Conservation (phyloP, 2,113 vertebrate genomes). For the Barnardius zonarius region DNA sequence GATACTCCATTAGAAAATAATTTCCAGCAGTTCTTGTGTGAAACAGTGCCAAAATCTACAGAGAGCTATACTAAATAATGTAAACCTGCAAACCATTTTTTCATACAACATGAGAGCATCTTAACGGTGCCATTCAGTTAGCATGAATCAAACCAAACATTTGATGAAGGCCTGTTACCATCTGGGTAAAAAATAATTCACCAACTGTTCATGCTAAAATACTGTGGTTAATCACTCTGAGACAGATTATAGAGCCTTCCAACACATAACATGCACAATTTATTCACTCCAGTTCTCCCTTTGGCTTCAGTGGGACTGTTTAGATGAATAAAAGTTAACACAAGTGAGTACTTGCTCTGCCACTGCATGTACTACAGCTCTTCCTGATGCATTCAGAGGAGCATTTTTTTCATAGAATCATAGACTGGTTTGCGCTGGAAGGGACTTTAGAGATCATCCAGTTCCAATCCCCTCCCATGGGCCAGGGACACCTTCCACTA, state of each 20-base stretch:
- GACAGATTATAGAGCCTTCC: background rate
- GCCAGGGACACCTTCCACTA: background rate
- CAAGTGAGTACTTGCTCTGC: background rate
- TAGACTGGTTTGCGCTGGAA: background rate
- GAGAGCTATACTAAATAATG: background rate
- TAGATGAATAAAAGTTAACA: background rate
- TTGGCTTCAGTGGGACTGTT: background rate
- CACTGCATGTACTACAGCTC: background rate
- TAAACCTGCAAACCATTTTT: background rate
- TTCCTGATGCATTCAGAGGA: background rate
- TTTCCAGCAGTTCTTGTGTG: background rate
- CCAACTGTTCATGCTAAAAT: background rate
- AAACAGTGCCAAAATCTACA: background rate
- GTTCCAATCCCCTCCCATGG: background rate
- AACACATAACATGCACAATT: background rate
- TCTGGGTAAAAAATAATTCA: constrained; percentile 40
- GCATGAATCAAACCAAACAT: background rate
- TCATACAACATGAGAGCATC: background rate
- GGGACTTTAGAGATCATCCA: background rate
- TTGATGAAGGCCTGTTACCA: background rate
- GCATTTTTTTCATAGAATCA: background rate
- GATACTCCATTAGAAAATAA: background rate
- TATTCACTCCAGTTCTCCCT: background rate
- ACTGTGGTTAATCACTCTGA: background rate
- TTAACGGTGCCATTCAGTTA: background rate